Base-by-base conservation (phyloP, 2,888 invertebrate genomes). In the Ditylenchus weischeri region DNA sequence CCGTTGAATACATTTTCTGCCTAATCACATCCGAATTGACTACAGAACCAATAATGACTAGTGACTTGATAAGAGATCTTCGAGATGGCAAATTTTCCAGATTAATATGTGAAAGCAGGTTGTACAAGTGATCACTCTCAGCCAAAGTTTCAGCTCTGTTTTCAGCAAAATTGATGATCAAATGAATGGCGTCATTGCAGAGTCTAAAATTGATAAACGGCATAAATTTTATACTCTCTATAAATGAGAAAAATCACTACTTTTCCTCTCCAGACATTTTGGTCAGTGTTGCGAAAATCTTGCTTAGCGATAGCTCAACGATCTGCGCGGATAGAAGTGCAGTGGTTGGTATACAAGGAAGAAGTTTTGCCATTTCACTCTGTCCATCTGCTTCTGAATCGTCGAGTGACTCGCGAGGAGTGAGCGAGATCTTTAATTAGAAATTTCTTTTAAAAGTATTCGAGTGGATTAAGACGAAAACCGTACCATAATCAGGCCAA, bases 1-100 rank as follows among this genome's bases (percentile, higher is more conserved):
- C 80, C 72, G 69, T 64, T 21, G 64, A 62, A 50, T 72, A 75
- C 77, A 80, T 79, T 29, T 73, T 74, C 63, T 77, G 66, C 51
- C 74, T 75, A 35, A 76, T 61, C 19, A 73, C 65, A 10, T 65
- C 61, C 54, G 75, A 69, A 19, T 77, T 74, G 11, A 76, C 72
- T 21, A 75, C 69, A 0, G 78, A 72, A 10, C 80, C 81, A 60
- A 80, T 76, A 35, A 89, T 85, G 15, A 90, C 88, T 69, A 91
- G 88, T 0, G 89, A 89, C 76, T 88, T 87, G 83, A 90, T 89
- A 35, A 92, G 84, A 62, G 89, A 89, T 65, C 88, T 86, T 72
- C 88, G 87, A 3, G 88, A 87, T 43, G 85, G 83, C 23, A 87
- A 86, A 0, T 65, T 62, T 62, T 65, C 68, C 51, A 73, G 49